Evolutionary conservation across 2,797 vertebrate species (phyloP), one percentile per base, ranked within the genome.

Genomic region (Catharus ustulatus): DNA sequence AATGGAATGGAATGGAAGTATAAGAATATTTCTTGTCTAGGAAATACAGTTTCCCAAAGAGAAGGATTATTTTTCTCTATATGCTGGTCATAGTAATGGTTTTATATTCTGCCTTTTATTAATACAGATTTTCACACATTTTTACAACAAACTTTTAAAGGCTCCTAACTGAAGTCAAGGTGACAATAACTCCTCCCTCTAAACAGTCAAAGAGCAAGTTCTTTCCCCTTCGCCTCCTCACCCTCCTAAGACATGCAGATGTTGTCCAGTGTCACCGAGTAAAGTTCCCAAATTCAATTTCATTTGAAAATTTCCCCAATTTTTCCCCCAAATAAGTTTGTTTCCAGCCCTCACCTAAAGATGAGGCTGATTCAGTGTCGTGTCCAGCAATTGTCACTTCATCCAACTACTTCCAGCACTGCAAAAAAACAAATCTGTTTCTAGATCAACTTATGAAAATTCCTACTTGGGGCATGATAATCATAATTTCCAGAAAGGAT

Each of bases 221-320:
- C 12, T 51, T 69, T 19, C 4, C 8, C 5, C 1, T 1, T 43
- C 45, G 18, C 5, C 2, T 59, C 16, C 34, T 42, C n/a, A 36
- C 11, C 20, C 21, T 57, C 27, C 15, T 34, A 59, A 69, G 43
- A n/a, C 23, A 63, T 36, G 15, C 8, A 19, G 11, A 14, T 51
- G 4, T 24, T 46, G 7, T 51, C 29, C 29, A 52, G 20, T 2
- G 1, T 63, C 62, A 81, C 13, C 72, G 5, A 3, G 0, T 23
- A 80, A 17, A 63, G 34, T 57, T 88, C 32, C 29, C n/a, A 89
- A 51, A 86, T 57, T 49, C 36, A 43, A 6, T 66, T 72, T 54
- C 3, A 62, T 68, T 66, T 58, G 20, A 81, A 90, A 42, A 73
- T 69, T 49, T 85, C 13, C 15, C 76, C 30, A 61, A 2, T 13